Evolutionary conservation across 2,113 vertebrate genomes (phyloP).

Genomic region (Daboia siamensis): DNA sequence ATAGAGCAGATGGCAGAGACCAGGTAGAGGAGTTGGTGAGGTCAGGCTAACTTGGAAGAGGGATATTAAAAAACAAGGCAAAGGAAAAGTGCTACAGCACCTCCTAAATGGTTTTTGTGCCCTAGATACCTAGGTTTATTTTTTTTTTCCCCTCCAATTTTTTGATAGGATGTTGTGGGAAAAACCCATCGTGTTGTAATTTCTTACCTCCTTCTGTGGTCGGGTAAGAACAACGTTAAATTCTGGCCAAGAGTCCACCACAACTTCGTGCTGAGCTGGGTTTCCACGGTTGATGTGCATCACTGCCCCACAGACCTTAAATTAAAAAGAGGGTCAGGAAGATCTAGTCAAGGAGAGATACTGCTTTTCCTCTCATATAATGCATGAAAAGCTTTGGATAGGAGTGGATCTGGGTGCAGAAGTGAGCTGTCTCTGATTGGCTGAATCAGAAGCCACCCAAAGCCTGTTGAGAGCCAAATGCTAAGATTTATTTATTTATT

Average conservation of each 20-base stretch:
- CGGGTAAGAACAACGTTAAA: slow-evolving; percentile 12
- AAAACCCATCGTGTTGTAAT: not conserved
- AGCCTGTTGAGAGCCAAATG: not conserved
- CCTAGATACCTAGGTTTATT: not conserved
- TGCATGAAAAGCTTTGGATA: not conserved
- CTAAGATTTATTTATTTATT: too few relatives aligned
- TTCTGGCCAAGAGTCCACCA: slow-evolving; percentile 21
- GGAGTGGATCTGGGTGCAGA: not conserved
- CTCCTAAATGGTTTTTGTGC: not conserved
- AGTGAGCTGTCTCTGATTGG: not conserved
- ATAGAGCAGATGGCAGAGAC: too few relatives aligned
- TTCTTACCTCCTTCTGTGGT: not conserved
- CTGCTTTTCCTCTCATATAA: not conserved
- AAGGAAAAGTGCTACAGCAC: not conserved
- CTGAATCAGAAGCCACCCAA: not conserved
- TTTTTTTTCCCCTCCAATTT: too few relatives aligned
- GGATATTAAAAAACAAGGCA: not conserved
- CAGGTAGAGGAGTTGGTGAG: not conserved
- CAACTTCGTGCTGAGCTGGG: slow-evolving; percentile 1
- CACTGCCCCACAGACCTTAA: not conserved
- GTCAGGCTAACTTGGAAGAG: not conserved
- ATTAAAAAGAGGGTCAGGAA: not conserved
- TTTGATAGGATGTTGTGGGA: not conserved
- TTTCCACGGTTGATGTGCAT: slow-evolving; percentile 22
- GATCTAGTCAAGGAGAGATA: too few relatives aligned